Evolutionary conservation across 2,888 invertebrate genomes (phyloP), one percentile per base, ranked within the genome.

Genomic region (Mactromeris polynyma): DNA sequence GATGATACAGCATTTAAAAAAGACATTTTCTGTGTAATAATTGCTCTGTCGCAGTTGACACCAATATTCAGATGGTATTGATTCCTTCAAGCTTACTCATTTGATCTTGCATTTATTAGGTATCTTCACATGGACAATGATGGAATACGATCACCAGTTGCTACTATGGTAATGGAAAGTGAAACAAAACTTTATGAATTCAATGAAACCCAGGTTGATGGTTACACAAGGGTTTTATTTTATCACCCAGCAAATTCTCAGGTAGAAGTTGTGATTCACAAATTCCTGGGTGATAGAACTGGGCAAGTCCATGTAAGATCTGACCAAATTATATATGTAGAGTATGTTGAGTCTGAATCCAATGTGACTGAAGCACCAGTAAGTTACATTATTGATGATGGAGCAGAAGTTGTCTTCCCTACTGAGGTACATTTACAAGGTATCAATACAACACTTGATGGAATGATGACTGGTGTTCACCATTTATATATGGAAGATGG

Each of bases 311-410:
- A 95, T 83, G 40, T 95, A n/a, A 89, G 93, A 85, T 51, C 83
- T 11, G 87, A 93, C 78, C 95, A 95, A 87, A 85, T 81, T 21
- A 88, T 93, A 2, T 91, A 86, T 77, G 88, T 93, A 2, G 95
- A 95, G 77, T 94, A 94, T 85, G 90, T 94, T 0, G 95, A 94
- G 54, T 95, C 95, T 1, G 86, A 92, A n/a, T 90, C 89, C 38
- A 95, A 95, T 85, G 85, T 92, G 0, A 95, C 95, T 11, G 95
- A 95, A 86, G 95, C 95, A 2, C 95, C 95, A 0, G 93, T 95
- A 19, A 94, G 95, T 83, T 95, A 93, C 89, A 93, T 94, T 42
- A 94, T 95, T 73, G 95, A 95, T 82, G 38, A 93, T 73, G 93
- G 89, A 17, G 92, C 93, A 36, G 94, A 94, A 81, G 64, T 95